phyloP scores from a whole-genome alignment of 2,888 invertebrate genomes.

The Adela reaumurella region DNA sequence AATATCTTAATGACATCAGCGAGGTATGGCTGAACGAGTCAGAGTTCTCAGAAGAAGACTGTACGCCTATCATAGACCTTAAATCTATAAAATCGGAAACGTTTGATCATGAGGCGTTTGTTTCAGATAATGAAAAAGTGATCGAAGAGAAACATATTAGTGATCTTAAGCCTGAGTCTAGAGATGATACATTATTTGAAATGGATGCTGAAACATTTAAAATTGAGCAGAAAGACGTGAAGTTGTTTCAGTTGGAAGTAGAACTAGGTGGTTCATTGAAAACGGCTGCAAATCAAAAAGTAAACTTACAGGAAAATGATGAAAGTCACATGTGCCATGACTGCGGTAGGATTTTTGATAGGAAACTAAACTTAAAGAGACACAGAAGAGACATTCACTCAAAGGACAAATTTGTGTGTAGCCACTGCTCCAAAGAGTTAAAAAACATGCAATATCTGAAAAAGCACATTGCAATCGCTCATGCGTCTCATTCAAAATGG shows the following conservation, averaged over 20 bases:
- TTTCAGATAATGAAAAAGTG: too few species aligned
- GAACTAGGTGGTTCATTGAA: too few species aligned
- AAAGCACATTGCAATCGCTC: background rate
- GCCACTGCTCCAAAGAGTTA: background rate
- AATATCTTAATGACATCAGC: background rate
- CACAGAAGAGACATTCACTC: background rate
- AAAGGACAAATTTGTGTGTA: background rate
- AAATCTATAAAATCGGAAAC: background rate
- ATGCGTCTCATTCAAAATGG: background rate
- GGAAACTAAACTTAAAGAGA: background rate
- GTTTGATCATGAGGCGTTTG: too few species aligned
- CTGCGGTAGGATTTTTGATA: background rate
- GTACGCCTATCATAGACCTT: background rate
- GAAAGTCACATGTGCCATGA: background rate
- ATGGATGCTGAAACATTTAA: too few species aligned
- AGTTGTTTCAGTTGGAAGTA: too few species aligned
- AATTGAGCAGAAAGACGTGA: too few species aligned
- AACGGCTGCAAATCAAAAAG: too few species aligned
- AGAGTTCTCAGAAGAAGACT: background rate
- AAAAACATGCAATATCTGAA: background rate
- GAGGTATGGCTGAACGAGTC: background rate
- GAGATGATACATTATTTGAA: too few species aligned
- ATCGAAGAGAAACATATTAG: too few species aligned
- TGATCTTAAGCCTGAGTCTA: too few species aligned
- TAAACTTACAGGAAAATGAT: too few species aligned